phyloP scores from a whole-genome alignment of 2,888 invertebrate genomes.

The Epinotia brunnichana region DNA sequence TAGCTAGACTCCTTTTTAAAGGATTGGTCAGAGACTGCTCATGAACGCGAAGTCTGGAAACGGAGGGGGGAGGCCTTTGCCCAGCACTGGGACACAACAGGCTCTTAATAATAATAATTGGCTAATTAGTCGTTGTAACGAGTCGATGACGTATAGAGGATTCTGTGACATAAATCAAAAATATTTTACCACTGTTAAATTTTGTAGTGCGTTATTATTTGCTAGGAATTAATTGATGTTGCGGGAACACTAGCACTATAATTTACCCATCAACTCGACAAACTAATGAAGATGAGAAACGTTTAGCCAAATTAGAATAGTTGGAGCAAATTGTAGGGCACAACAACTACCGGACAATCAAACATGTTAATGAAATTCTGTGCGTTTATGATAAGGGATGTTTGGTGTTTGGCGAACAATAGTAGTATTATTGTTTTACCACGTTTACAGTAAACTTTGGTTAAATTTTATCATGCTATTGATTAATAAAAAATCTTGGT shows the following conservation, averaged over 20 bases:
- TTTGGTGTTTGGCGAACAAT: conserved; percentile 23
- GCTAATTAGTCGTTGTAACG: not conserved
- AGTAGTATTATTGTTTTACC: not conserved
- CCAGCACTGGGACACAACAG: no score
- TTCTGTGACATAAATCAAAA: not conserved
- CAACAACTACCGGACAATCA: conserved; percentile 38
- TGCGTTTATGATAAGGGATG: conserved; percentile 35
- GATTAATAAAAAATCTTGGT: no score
- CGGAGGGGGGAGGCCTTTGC: no score
- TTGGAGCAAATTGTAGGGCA: conserved; percentile 54
- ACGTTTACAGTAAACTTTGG: no score
- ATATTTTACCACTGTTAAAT: not conserved
- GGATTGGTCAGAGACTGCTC: no score
- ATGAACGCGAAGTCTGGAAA: no score
- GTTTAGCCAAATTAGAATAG: conserved; percentile 67
- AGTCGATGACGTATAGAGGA: no score
- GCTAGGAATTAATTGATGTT: conserved; percentile 12
- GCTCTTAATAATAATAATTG: no score
- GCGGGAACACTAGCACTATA: conserved; percentile 16
- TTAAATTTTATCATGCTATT: no score
- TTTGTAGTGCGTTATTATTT: not conserved
- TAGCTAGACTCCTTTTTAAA: no score
- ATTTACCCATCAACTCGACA: conserved; percentile 52
- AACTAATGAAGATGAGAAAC: conserved; percentile 60
- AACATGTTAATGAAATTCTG: conserved; percentile 43